Conservation (phyloP, 2,797 vertebrate genomes). For the Paedocypris micromegethes region DNA sequence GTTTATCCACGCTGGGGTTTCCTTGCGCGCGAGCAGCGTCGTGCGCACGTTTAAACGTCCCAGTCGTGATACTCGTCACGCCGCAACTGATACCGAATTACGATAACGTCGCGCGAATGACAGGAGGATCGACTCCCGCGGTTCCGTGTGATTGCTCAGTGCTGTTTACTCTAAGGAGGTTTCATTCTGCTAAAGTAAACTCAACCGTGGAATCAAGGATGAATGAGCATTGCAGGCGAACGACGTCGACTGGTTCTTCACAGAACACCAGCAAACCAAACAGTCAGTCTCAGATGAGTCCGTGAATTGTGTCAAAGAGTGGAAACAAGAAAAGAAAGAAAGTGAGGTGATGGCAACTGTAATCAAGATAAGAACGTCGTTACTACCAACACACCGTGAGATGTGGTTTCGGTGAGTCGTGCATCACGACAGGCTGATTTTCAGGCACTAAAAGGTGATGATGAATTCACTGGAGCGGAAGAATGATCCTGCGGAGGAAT, state of each 20-base stretch:
- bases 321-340: too few species aligned
- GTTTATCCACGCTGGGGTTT: not conserved
- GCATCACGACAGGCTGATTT: constrained; percentile 33
- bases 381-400: not conserved
- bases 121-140: not conserved
- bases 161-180: constrained; percentile 37
- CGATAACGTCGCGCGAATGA: not conserved
- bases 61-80: not conserved
- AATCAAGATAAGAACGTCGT: too few species aligned
- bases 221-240: not conserved
- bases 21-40: not conserved
- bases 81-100: not conserved
- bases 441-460: not conserved
- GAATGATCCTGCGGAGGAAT: not conserved
- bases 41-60: not conserved
- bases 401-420: constrained; percentile 13
- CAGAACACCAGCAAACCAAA: too few species aligned
- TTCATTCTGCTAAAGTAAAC: constrained; percentile 25
- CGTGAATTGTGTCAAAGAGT: too few species aligned
- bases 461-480: not conserved
- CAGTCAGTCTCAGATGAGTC: too few species aligned
- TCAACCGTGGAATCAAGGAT: constrained; percentile 7
- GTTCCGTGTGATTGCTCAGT: constrained; percentile 16
- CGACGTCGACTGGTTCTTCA: too few species aligned
- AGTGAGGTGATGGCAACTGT: too few species aligned